A percentile compares a stretch with the other conserved stretches of the same genome.
Evolutionary conservation across 2,888 invertebrate genomes (phyloP).

Genomic region (Congeria kusceri): DNA sequence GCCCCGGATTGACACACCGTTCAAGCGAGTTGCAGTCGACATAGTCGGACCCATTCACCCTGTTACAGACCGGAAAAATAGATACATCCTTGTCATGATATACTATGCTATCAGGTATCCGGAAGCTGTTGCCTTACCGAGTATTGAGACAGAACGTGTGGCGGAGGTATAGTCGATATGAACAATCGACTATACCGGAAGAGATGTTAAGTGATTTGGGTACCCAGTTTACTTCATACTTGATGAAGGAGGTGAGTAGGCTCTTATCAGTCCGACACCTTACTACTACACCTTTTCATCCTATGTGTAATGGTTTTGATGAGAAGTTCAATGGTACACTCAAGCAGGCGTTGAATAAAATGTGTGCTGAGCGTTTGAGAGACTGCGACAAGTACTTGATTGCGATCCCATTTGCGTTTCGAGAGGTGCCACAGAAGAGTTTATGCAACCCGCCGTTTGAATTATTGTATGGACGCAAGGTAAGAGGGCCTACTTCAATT

Average conservation of each 20-base stretch:
- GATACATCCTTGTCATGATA: slow-evolving; percentile 58
- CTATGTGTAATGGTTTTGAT: slow-evolving; percentile 50
- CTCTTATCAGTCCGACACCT: slow-evolving; percentile 41
- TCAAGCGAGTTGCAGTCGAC: slow-evolving; percentile 53
- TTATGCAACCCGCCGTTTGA: slow-evolving; percentile 62
- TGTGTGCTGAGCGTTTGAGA: slow-evolving; percentile 40
- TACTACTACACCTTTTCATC: slow-evolving; percentile 58
- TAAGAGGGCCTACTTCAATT: slow-evolving; percentile 58
- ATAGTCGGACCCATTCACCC: slow-evolving; percentile 59
- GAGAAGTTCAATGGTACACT: slow-evolving; percentile 58
- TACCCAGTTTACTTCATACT: slow-evolving; percentile 58
- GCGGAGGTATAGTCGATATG: slow-evolving; percentile 65
- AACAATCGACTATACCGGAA: slow-evolving; percentile 48
- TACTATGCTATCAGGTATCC: slow-evolving; percentile 66
- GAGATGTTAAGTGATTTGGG: slow-evolving; percentile 66
- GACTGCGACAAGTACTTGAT: slow-evolving; percentile 59
- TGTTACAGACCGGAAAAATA: slow-evolving; percentile 50
- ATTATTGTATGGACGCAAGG: slow-evolving; percentile 56
- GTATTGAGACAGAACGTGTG: slow-evolving; percentile 58
- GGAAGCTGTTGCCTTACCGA: slow-evolving; percentile 58
- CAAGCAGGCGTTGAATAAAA: too few species aligned
- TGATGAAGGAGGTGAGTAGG: too few species aligned
- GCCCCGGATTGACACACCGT: slow-evolving; percentile 59
- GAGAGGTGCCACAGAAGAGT: slow-evolving; percentile 59
- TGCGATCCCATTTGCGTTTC: slow-evolving; percentile 60